Evolutionary conservation across 2,888 invertebrate species (phyloP), one percentile per base, ranked within the genome.

Genomic region (Cryptocephalus moraei): DNA sequence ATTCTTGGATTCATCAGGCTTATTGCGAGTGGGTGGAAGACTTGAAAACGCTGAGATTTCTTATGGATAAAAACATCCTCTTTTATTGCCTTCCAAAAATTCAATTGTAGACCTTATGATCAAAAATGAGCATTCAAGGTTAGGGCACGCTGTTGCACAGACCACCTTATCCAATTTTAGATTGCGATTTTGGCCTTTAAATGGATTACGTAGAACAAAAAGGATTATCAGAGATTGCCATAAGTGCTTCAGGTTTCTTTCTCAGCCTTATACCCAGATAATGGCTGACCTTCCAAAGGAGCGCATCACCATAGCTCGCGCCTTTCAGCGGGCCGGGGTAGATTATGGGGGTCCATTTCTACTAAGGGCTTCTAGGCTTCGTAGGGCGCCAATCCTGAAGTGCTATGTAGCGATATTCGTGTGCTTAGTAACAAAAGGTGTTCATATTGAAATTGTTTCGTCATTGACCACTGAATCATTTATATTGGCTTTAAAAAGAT

Each of bases 361-460:
- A n/a, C 4, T 14, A 10, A 39, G 32, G 10, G 22, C 36, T 8
- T 36, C 44, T 36, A 12, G 10, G 8, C 1, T 44, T 1, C 11
- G 39, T n/a, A 34, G 32, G 13, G 8, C 44, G 14, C 8, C 10
- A 8, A 12, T 44, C 11, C 38, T 22, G 6, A 44, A 44, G 38
- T 36, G 38, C 10, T 32, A 44, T 14, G 32, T 44, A n/a, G 39
- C 39, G 12, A 13, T 44, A 2, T 38, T 44, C 32, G 44, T 44
- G 9, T 38, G 44, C 42, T 32, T 32, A 33, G 36, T 14, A n/a
- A 38, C 4, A 9, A 44, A 44, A 14, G 36, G 14, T 9, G 32
- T 36, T 36, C 44, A 44, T 14, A 44, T 44, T 10, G 38, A 44
- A 36, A 2, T 33, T 9, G 44, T 38, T 4, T 38, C 38, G 1